A percentile compares a stretch with the other conserved stretches of the same genome.
phyloP scores from a whole-genome alignment of 2,113 vertebrate species.

The Phalacrocorax pelagicus region DNA sequence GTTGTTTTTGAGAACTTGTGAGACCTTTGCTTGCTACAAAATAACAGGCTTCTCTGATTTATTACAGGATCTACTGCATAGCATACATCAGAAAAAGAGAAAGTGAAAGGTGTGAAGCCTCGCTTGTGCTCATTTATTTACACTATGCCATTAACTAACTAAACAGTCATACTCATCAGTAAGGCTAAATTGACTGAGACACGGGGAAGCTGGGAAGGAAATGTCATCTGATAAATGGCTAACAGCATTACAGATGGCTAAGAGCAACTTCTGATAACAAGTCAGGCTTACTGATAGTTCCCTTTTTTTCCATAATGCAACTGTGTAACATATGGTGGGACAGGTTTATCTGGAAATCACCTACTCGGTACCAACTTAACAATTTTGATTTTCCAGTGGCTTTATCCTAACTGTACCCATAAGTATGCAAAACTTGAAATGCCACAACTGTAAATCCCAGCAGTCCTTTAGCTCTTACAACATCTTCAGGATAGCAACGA shows the following conservation, averaged over 20 bases:
- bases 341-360: not conserved
- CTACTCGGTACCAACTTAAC: not conserved
- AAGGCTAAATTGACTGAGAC: not conserved
- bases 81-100: not conserved
- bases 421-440: not conserved
- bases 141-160: not conserved
- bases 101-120: accelerated
- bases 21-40: not conserved
- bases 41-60: not conserved
- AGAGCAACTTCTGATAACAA: not conserved
- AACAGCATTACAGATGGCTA: not conserved
- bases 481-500: not conserved
- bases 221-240: not conserved
- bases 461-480: not conserved
- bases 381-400: not conserved
- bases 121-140: not conserved
- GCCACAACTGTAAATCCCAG: not conserved
- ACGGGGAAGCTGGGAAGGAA: not conserved
- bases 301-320: not conserved
- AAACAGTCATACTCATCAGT: not conserved
- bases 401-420: not conserved
- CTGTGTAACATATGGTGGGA: not conserved
- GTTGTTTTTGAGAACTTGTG: not conserved
- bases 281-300: not conserved
- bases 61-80: not conserved